phyloP scores from a whole-genome alignment of 2,113 vertebrate species.

The Cryptomyrus ogoouensis region DNA sequence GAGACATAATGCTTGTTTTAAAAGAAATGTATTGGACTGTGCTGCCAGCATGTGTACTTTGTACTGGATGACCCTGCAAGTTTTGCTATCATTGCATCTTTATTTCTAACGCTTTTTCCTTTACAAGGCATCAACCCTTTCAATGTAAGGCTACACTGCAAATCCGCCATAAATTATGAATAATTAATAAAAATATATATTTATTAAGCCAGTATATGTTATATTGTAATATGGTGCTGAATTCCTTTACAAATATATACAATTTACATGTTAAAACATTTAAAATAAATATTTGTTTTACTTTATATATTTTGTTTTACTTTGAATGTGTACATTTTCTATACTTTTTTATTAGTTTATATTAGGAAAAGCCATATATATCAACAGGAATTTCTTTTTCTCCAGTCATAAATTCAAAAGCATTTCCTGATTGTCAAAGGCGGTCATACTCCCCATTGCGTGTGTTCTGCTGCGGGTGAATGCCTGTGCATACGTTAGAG shows the following conservation, averaged over 20 bases:
- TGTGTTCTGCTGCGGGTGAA: background rate
- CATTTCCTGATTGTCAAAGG: background rate
- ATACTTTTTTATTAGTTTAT: background rate
- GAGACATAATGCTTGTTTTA: conserved; percentile 33
- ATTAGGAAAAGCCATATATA: background rate
- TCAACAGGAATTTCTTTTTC: background rate
- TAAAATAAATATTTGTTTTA: background rate
- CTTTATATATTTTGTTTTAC: background rate
- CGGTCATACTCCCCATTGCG: background rate
- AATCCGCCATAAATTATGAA: background rate
- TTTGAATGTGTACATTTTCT: background rate
- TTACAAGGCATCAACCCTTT: background rate
- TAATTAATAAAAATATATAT: background rate
- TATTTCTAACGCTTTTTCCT: background rate
- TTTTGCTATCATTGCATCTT: background rate
- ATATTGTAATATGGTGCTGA: background rate
- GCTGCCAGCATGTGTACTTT: background rate
- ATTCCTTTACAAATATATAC: background rate
- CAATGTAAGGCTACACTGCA: background rate
- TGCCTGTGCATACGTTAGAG: background rate
- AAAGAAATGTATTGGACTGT: background rate
- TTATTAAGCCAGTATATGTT: background rate
- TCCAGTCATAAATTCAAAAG: background rate
- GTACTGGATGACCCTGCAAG: background rate
- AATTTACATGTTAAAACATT: background rate